Evolutionary conservation across 2,797 vertebrate species (phyloP).

Genomic region (Huso huso): DNA sequence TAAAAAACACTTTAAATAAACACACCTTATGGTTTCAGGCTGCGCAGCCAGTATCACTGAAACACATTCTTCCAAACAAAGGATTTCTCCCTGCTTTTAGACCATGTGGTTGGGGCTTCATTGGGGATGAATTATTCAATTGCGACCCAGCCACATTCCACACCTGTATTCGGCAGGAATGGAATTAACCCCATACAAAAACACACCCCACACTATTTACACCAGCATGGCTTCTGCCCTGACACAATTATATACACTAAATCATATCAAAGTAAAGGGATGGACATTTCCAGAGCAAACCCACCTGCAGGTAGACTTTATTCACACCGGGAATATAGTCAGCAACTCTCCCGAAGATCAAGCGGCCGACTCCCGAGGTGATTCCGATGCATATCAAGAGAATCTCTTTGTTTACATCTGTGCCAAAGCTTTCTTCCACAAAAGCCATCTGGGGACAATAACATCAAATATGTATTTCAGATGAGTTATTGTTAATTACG

Average conservation of each 20-base stretch:
- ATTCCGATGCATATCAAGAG: constrained; percentile 86
- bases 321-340: constrained; percentile 83
- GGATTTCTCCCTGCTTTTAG: too few species aligned
- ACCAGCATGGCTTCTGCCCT: neutral
- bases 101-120: neutral
- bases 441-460: constrained; percentile 71
- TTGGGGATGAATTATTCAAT: neutral
- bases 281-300: too few species aligned
- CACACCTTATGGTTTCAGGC: too few species aligned
- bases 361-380: constrained; percentile 80
- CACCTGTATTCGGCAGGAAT: too few species aligned
- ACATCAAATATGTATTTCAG: too few species aligned
- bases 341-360: constrained; percentile 80
- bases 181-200: too few species aligned
- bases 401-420: constrained; percentile 63
- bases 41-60: too few species aligned
- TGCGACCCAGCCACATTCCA: too few species aligned
- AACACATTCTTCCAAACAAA: too few species aligned
- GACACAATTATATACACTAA: neutral
- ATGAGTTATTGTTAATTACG: too few species aligned
- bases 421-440: constrained; percentile 70
- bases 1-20: too few species aligned
- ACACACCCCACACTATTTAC: too few species aligned
- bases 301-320: constrained; percentile 91
- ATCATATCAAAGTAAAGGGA: neutral